A percentile compares a stretch with the other conserved stretches of the same genome.
These are phyloP conservation scores for Phymanthus crucifer DNA, from an alignment of 92 coral and sea anemone genomes.

Conservation along the genomic window DNA sequence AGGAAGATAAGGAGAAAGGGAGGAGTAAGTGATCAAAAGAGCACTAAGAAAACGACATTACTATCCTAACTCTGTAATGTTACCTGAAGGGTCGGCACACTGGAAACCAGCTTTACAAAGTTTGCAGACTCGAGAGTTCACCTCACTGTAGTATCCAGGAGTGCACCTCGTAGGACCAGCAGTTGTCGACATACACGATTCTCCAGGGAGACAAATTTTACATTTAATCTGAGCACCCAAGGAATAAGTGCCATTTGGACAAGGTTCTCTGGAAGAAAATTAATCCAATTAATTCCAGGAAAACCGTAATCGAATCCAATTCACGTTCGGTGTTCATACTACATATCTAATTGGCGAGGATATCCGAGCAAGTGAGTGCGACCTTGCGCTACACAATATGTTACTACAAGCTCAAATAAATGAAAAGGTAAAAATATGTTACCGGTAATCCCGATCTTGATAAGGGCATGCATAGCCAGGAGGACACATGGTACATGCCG, in stretches of 20 bases:
- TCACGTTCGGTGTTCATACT: neutral
- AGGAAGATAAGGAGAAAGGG: neutral
- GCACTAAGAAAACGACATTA: neutral
- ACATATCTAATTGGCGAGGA: neutral
- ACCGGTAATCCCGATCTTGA: slow-evolving; percentile 82
- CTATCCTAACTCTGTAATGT: neutral
- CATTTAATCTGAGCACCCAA: slow-evolving; percentile 93
- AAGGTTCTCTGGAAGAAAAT: slow-evolving; percentile 56
- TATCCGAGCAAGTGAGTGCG: neutral
- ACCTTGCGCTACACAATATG: no score
- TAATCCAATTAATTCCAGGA: no score
- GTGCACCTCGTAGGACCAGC: slow-evolving; percentile 81
- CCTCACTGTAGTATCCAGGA: slow-evolving; percentile 88
- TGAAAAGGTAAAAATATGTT: neutral
- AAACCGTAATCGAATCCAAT: no score
- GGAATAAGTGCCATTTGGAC: slow-evolving; percentile 97
- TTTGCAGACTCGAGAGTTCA: slow-evolving; percentile 70
- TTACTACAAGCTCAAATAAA: no score
- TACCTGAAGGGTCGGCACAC: slow-evolving; percentile 94
- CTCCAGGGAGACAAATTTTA: slow-evolving; percentile 79
- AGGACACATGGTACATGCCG: slow-evolving; percentile 90
- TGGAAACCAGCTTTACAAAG: slow-evolving; percentile 92
- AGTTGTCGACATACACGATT: slow-evolving; percentile 63
- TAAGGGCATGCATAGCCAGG: slow-evolving; percentile 90
- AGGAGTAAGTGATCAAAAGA: neutral